A percentile compares a stretch with the other conserved stretches of the same genome.
Evolutionary conservation across 2,797 vertebrate species (phyloP).

Genomic region (Anguilla megastoma): DNA sequence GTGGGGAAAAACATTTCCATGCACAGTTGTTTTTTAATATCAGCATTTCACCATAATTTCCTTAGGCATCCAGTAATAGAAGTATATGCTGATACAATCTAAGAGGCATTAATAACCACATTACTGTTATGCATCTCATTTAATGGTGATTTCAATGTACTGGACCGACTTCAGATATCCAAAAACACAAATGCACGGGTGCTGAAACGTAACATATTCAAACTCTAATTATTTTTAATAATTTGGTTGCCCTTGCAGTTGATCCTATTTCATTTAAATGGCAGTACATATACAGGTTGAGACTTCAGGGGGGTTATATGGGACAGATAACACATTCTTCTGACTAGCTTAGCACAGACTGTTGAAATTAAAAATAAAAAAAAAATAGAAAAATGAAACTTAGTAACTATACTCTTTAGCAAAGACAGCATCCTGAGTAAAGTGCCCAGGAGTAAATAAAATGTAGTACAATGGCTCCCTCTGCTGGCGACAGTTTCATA

Average conservation of each 20-base stretch:
- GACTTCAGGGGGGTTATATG: not conserved
- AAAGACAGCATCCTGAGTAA: not conserved
- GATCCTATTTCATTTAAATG: not conserved
- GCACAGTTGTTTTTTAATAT: not conserved
- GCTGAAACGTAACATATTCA: not conserved
- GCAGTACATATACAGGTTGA: not conserved
- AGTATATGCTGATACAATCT: not conserved
- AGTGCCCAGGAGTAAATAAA: not conserved
- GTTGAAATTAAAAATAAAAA: too few species aligned
- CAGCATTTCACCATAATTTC: not conserved
- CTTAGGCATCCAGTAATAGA: not conserved
- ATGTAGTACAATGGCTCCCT: conserved; percentile 55
- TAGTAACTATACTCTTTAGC: not conserved
- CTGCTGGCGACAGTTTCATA: conserved; percentile 53
- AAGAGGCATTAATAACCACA: not conserved
- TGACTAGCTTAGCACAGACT: too few species aligned
- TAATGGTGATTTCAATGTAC: not conserved
- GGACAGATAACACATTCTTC: too few species aligned
- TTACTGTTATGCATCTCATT: not conserved
- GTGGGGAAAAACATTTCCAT: not conserved
- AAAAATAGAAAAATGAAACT: too few species aligned
- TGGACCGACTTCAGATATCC: not conserved
- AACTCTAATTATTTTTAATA: not conserved
- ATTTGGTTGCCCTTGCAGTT: not conserved
- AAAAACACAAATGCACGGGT: not conserved